Base-by-base conservation (phyloP, 53 echinoderm and acorn worm species). In the Holothuria scabra region DNA sequence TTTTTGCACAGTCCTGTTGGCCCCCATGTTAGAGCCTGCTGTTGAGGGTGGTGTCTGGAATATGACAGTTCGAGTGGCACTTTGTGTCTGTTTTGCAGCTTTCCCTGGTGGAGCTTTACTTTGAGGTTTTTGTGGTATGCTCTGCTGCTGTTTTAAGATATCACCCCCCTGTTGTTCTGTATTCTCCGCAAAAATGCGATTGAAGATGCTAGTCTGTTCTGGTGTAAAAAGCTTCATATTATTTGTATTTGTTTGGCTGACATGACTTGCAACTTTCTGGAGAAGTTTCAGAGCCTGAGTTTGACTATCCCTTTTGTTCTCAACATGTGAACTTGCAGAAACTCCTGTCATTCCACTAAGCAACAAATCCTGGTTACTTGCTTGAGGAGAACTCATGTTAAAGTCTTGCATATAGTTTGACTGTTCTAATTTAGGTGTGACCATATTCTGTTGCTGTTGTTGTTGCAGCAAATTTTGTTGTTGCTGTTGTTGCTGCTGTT, bases 261-360 rank as follows among this genome's bases (percentile, higher is more conserved):
- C 92, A 76, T 94, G 92, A 20, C 76, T 91, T 21, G 94, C 92
- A 9, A 92, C 94, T 34, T 92, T 85, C 87, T 99, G 94, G 55
- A 94, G 78, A 72, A 99, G 66, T 26, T 92, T 92, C 3, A 92
- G 80, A 20, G 93, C 91, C 59, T 91, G 93, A 12, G 87, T 89
- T 68, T 93, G 91, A 16, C 85, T 62, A 10, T 56, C 56, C 13
- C 22, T 21, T 30, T 56, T 58, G 8, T 78, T 59, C 52, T 52
- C 52, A 52, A 52, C 52, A 72, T 41, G 46, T 24, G 46, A 11
- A 67, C 37, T 29, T n/a, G 49, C 25, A 5, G 52, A 1, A 48
- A 52, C 52, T 16, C 52, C 52, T 12, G 52, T 52, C 52, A 82
- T 29, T n/a, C 64, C 30, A 65, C 75, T 83, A 38, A 88, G 46